Percentiles rank a stretch among this genome's conserved stretches.
These are phyloP conservation scores for Scolopax bukidnonensis DNA, from an alignment of 2,797 vertebrate species.

Conservation along the genomic window DNA sequence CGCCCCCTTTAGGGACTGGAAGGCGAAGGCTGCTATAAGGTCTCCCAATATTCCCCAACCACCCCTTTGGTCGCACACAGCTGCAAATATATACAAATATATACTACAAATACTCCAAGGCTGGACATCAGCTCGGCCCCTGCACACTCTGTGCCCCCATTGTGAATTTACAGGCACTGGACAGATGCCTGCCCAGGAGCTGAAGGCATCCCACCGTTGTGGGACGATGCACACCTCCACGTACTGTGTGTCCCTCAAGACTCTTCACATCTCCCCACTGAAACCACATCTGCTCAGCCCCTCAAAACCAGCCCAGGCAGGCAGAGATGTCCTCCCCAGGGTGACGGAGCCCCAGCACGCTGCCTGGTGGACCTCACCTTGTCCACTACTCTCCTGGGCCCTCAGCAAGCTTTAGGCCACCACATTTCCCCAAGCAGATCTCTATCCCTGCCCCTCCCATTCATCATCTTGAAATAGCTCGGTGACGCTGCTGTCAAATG, in stretches of 20 bases:
- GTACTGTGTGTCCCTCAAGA: fast-evolving
- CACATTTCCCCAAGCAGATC: neutral
- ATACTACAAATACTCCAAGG: neutral
- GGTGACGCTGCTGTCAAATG: neutral
- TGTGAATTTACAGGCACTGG: fast-evolving
- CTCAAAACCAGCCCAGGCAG: neutral
- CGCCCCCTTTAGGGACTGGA: no score
- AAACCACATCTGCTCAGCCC: neutral
- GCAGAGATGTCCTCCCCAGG: neutral
- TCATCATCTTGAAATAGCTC: neutral
- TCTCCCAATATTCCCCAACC: no score
- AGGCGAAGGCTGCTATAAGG: no score
- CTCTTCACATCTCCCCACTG: fast-evolving
- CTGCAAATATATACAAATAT: neutral
- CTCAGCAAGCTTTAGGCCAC: fast-evolving
- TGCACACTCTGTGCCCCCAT: fast-evolving
- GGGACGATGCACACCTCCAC: fast-evolving
- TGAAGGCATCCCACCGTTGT: fast-evolving
- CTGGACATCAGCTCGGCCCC: neutral
- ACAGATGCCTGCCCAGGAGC: neutral
- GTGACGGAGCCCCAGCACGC: fast-evolving
- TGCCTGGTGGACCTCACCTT: fast-evolving
- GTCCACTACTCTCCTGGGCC: fast-evolving
- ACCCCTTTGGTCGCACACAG: neutral
- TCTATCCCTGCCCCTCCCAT: neutral